Base-by-base conservation (phyloP, 2,888 invertebrate genomes). In the Andrena haemorrhoa region DNA sequence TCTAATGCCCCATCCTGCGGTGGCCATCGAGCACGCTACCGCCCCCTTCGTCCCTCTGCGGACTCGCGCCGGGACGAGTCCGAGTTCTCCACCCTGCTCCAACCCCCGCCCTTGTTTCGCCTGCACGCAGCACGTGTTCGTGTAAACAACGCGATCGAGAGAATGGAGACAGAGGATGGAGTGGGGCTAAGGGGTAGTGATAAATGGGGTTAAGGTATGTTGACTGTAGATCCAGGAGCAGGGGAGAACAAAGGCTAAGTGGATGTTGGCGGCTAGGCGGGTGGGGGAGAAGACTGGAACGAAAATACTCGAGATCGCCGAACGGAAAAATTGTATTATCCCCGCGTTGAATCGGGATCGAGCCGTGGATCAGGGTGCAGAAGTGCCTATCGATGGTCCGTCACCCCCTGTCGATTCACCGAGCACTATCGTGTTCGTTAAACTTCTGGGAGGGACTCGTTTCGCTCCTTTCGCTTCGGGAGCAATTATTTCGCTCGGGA, bases 241-340 rank as follows among this genome's bases (percentile, higher is more conserved):
- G 51, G 63, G 41, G 51, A 60, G 65, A 51, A 31, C 66, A 49
- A 75, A 63, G 64, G 65, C 10, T 35, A 20, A n/a, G 31, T 29
- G 23, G 66, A 58, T 66, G 29, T 51, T 56, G 41, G 49, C 26
- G 71, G 68, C 35, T 75, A 75, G 61, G 68, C 10, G 69, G 71
- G 49, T 41, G 75, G 47, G 63, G 68, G 23, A 56, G 47, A 60
- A 53, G 68, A 49, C 47, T 26, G 26, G 66, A 56, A 65, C 26
- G 70, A 83, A 77, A 84, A 79, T 73, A 75, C 65, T 76, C 68
- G 73, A 68, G 82, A 70, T 83, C 77, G 81, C 69, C 83, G 83
- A 86, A 85, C 86, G 89, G 90, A 92, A 90, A 91, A 91, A 90
- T 91, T 91, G 90, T 90, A 91, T 92, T 91, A 92, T 90, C 88